Base-by-base conservation (phyloP, 2,113 vertebrate genomes). In the Cottus gobio region DNA sequence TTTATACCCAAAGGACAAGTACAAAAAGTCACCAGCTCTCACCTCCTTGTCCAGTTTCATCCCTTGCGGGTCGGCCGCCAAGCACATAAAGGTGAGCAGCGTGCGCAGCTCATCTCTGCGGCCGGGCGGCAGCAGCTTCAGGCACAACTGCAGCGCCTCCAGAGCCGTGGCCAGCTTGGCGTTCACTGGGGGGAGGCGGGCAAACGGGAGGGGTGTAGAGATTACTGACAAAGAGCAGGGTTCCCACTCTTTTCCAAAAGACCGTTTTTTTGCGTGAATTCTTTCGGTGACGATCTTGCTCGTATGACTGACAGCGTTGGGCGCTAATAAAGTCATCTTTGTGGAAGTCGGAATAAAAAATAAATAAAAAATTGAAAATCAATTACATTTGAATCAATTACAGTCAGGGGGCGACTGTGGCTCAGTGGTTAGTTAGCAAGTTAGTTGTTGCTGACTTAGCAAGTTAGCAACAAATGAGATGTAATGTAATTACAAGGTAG, bases 111-210 rank as follows among this genome's bases (percentile, higher is more conserved):
- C 97, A 69, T 99, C 97, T 77, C 97, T 95, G 30, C 87, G 90
- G 68, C 91, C 92, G 24, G 92, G 89, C 58, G 96, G 94, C 44
- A 99, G 90, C 84, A 99, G 95, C 92, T 98, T 99, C 87, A 99
- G 82, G 84, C 96, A 97, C 24, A 99, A 95, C 61, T 99, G 98
- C 81, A 97, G 80, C 31, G 96, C 97, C 91, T 99, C 97, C 64
- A 99, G 85, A 26, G 96, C 96, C 44, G 91, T 91, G 39, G 94
- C 93, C 28, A 95, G 94, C 90, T 96, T 96, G 30, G 96, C 98
- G 52, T 96, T 96, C 82, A 96, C 98, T 99, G 72, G 22, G 5
- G 34, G 34, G 61, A 75, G 34, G 8, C 16, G 0, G 36, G 7
- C 13, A 42, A 13, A 39, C 4, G 12, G 3, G 20, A 36, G 60